A percentile compares a stretch with the other conserved stretches of the same genome.
phyloP scores from a whole-genome alignment of 2,797 vertebrate species.

The Lagocephalus sceleratus region DNA sequence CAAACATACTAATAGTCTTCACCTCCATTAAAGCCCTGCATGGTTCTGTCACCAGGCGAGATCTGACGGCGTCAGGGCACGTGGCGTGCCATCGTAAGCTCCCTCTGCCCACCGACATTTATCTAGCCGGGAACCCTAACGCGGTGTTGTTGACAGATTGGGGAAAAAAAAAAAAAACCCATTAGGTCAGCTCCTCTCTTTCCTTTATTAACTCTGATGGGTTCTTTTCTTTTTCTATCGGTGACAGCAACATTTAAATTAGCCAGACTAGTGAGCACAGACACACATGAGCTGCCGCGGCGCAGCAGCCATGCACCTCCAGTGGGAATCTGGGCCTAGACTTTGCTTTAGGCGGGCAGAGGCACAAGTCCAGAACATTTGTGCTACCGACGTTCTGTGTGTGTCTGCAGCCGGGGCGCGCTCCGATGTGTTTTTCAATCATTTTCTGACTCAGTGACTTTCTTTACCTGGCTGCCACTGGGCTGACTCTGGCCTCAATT shows the following conservation, averaged over 20 bases:
- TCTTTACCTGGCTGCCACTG: constrained; percentile 1
- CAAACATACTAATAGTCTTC: constrained; percentile 24
- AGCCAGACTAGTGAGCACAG: no score
- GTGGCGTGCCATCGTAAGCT: no score
- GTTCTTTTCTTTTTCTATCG: no score
- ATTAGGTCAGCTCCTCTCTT: no score
- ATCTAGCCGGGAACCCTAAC: neutral
- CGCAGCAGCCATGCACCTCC: no score
- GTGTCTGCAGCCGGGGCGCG: neutral
- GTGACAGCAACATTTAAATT: no score
- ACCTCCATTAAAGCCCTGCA: constrained; percentile 16
- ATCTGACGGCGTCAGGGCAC: neutral
- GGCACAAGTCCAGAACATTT: no score
- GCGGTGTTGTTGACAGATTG: neutral
- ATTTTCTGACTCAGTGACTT: constrained; percentile 26
- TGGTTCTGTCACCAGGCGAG: constrained; percentile 10
- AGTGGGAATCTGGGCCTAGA: no score
- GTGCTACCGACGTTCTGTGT: neutral
- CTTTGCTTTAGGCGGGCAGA: no score
- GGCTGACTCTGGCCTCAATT: constrained; percentile 20
- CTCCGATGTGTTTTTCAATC: constrained; percentile 1
- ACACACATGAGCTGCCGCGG: no score
- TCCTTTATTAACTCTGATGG: no score
- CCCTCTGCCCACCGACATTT: neutral
- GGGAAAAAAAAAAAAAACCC: no score